Evolutionary conservation across 2,797 vertebrate genomes (phyloP).

Genomic region (Crenuchus spilurus): DNA sequence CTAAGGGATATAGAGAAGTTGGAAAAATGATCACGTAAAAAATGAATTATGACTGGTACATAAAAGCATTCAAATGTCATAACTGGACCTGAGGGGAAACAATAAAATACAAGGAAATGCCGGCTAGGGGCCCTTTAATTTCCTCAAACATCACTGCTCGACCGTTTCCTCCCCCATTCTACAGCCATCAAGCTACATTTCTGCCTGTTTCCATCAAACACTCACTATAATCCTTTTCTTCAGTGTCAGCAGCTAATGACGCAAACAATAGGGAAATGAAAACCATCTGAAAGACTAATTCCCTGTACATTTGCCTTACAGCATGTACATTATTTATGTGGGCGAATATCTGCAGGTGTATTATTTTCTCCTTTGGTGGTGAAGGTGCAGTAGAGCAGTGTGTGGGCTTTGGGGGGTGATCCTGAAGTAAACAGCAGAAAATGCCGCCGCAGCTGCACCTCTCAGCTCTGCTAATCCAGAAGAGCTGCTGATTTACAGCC

Average conservation of each 20-base stretch:
- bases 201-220: background rate
- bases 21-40: too few species aligned
- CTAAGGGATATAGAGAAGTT: too few species aligned
- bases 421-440: conserved; percentile 77
- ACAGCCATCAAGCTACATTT: too few species aligned
- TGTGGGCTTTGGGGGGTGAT: conserved; percentile 48
- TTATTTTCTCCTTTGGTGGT: conserved; percentile 35
- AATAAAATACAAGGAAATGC: too few species aligned
- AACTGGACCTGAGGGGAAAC: too few species aligned
- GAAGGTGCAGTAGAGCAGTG: conserved; percentile 53
- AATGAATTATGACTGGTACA: too few species aligned
- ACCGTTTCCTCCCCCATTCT: too few species aligned
- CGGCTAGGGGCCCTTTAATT: too few species aligned
- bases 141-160: too few species aligned
- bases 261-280: conserved; percentile 17
- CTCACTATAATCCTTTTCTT: background rate
- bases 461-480: conserved; percentile 74
- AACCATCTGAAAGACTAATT: conserved; percentile 5
- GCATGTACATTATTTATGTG: background rate
- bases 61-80: too few species aligned
- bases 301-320: conserved; percentile 12
- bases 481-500: conserved; percentile 69
- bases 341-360: background rate
- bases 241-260: conserved; percentile 22
- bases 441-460: conserved; percentile 77